Evolutionary conservation across 2,113 vertebrate species (phyloP).

Genomic region (Sorex fumeus): DNA sequence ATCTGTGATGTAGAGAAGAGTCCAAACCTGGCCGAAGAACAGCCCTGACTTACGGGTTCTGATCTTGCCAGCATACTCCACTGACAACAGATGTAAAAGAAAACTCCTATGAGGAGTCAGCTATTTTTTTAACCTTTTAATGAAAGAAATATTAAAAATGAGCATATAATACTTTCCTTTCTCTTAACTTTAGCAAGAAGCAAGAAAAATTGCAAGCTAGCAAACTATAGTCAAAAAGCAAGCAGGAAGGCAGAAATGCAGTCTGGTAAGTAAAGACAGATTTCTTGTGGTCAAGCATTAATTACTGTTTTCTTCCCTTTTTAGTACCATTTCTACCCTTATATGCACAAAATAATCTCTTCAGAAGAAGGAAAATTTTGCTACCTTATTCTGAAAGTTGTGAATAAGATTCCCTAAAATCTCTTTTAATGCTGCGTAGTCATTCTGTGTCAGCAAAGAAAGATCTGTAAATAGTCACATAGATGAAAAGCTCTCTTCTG

Average conservation of each 20-base stretch:
- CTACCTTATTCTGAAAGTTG: neutral
- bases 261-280: neutral
- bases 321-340: neutral
- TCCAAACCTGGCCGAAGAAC: too few species aligned
- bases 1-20: too few species aligned
- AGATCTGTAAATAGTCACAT: conserved; percentile 51
- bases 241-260: neutral
- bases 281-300: conserved; percentile 31
- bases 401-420: conserved; percentile 37
- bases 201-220: conserved; percentile 28
- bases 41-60: too few species aligned
- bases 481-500: conserved; percentile 31
- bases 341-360: neutral
- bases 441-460: conserved; percentile 36
- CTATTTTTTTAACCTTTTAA: neutral
- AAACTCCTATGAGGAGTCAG: neutral
- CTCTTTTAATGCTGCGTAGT: conserved; percentile 7
- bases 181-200: conserved; percentile 53
- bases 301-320: neutral
- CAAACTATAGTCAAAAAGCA: neutral
- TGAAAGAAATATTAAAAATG: conserved; percentile 31
- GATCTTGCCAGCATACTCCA: too few species aligned
- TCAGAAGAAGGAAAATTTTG: neutral
- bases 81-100: too few species aligned
- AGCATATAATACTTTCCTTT: neutral